Evolutionary conservation across 2,113 vertebrate genomes (phyloP).

Genomic region (Aldabrachelys gigantea): DNA sequence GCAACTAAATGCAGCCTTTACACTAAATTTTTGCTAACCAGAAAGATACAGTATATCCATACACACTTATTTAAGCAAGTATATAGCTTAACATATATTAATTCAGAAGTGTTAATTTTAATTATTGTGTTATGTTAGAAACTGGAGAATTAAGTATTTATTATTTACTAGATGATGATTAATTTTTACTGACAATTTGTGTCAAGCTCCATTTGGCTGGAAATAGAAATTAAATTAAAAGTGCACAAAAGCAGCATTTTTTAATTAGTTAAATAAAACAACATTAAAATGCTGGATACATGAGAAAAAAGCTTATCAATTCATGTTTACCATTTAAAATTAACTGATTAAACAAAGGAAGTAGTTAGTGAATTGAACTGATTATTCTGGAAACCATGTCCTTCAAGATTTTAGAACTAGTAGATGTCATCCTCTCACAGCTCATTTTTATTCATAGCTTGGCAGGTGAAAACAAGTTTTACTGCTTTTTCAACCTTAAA

Average conservation of each 20-base stretch:
- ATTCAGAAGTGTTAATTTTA: neutral
- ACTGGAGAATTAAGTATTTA: neutral
- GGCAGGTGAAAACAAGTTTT: neutral
- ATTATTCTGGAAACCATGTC: neutral
- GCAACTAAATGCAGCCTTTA: neutral
- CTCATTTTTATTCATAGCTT: neutral
- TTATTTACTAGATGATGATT: neutral
- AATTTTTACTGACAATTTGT: neutral
- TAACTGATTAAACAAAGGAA: neutral
- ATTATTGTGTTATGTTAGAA: neutral
- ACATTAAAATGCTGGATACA: neutral
- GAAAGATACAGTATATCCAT: neutral
- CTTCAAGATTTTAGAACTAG: neutral
- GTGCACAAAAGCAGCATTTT: neutral
- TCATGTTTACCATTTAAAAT: neutral
- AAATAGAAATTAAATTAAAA: neutral
- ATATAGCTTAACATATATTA: neutral
- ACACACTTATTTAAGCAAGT: neutral
- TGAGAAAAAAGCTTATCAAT: neutral
- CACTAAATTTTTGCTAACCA: neutral
- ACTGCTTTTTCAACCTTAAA: neutral
- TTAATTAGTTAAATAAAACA: neutral
- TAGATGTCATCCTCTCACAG: neutral
- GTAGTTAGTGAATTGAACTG: neutral
- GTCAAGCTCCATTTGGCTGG: neutral